Evolutionary conservation across 2,113 vertebrate genomes (phyloP).

Genomic region (Cynocephalus volans): DNA sequence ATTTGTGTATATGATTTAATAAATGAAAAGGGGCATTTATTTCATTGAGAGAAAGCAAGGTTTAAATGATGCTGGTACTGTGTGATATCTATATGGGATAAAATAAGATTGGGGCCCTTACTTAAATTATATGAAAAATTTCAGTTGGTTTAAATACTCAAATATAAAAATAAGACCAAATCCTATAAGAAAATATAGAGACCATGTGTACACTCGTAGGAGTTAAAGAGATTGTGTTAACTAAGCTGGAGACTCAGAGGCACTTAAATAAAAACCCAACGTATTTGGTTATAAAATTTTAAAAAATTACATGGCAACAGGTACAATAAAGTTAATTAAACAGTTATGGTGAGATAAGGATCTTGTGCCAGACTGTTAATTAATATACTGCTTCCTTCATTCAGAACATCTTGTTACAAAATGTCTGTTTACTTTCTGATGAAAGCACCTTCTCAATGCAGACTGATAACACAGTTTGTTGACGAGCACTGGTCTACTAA

Average conservation of each 20-base stretch:
- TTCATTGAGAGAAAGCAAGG: constrained; percentile 21
- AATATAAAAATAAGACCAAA: constrained; percentile 60
- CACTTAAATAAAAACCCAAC: constrained; percentile 35
- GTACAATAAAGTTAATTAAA: constrained; percentile 45
- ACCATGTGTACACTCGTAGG: background rate
- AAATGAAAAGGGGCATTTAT: constrained; percentile 41
- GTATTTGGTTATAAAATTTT: constrained; percentile 27
- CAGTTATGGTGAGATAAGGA: background rate
- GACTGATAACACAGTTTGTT: constrained; percentile 34
- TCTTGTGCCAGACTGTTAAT: constrained; percentile 2
- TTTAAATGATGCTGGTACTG: constrained; percentile 41
- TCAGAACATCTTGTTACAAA: constrained; percentile 23
- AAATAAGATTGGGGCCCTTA: constrained; percentile 24
- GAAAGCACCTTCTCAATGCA: background rate
- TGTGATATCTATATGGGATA: background rate
- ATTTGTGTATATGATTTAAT: constrained; percentile 12
- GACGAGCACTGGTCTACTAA: background rate
- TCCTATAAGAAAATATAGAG: constrained; percentile 18
- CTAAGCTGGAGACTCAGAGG: constrained; percentile 33
- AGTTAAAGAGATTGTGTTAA: background rate
- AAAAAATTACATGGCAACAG: background rate
- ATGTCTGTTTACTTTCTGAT: constrained; percentile 32
- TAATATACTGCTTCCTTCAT: constrained; percentile 55
- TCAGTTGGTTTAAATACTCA: constrained; percentile 12
- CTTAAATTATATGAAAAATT: constrained; percentile 54